These are phyloP conservation scores for Ardeotis arabs DNA, from an alignment of 2,113 vertebrate species.

Conservation along the genomic window DNA sequence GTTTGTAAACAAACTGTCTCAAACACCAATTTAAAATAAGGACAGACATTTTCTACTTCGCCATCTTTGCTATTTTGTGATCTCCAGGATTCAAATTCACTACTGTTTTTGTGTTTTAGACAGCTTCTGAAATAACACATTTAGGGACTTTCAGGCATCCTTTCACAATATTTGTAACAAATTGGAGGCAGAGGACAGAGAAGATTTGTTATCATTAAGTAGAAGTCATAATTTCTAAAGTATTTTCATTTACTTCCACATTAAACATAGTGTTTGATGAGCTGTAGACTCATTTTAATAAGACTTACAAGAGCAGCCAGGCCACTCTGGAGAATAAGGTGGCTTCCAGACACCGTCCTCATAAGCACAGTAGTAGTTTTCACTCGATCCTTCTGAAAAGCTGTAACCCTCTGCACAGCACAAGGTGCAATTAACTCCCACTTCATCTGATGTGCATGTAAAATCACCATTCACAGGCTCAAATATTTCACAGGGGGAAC, in stretches of 20 bases:
- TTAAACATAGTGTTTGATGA: not conserved
- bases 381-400: slow-evolving; percentile 86
- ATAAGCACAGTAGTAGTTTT: slow-evolving; percentile 89
- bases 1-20: not conserved
- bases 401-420: slow-evolving; percentile 89
- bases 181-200: not conserved
- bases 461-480: slow-evolving; percentile 90
- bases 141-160: not conserved
- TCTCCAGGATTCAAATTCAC: not conserved
- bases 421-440: slow-evolving; percentile 89
- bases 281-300: not conserved
- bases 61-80: not conserved
- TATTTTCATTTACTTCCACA: not conserved
- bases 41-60: not conserved
- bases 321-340: slow-evolving; percentile 83
- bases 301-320: slow-evolving; percentile 91
- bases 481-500: slow-evolving; percentile 89
- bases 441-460: slow-evolving; percentile 80
- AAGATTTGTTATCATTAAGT: not conserved
- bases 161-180: not conserved
- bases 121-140: not conserved
- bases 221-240: not conserved
- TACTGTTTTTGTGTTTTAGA: not conserved
- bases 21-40: not conserved
- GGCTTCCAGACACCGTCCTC: slow-evolving; percentile 91